Conservation (phyloP, 2,113 vertebrate genomes). For the Nannobrachium achirus region DNA sequence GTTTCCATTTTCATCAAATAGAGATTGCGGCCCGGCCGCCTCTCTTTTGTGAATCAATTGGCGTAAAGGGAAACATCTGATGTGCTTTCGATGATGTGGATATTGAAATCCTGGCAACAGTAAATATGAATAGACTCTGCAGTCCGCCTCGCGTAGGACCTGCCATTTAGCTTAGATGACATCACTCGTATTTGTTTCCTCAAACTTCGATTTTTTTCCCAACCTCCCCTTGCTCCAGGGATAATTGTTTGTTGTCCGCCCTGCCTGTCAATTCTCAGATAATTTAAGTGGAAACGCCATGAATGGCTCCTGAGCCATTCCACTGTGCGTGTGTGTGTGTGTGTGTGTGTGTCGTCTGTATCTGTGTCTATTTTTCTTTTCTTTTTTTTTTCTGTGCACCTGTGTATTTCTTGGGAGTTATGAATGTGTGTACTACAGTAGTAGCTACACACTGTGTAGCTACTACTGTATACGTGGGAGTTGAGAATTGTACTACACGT, state of each 20-base stretch:
- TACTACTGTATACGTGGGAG: slow-evolving; percentile 60
- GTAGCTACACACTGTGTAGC: slow-evolving; percentile 61
- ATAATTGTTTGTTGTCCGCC: slow-evolving; percentile 80
- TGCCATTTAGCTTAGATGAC: slow-evolving; percentile 76
- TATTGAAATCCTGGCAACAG: slow-evolving; percentile 61
- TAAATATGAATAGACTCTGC: slow-evolving; percentile 70
- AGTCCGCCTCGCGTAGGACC: slow-evolving; percentile 63
- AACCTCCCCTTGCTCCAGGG: slow-evolving; percentile 26
- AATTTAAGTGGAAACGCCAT: slow-evolving; percentile 62
- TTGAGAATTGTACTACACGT: slow-evolving; percentile 65
- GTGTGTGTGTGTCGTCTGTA: neutral
- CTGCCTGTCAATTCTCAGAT: slow-evolving; percentile 76
- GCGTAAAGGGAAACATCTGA: slow-evolving; percentile 58
- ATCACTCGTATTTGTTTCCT: slow-evolving; percentile 71
- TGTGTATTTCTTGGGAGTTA: slow-evolving; percentile 31
- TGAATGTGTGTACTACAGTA: no score
- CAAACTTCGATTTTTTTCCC: slow-evolving; percentile 65
- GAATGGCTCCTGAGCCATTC: slow-evolving; percentile 17
- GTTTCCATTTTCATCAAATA: slow-evolving; percentile 53
- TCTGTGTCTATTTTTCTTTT: no score
- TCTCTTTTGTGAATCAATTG: slow-evolving; percentile 53
- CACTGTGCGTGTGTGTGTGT: slow-evolving; percentile 10
- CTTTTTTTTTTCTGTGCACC: no score
- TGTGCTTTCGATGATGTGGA: slow-evolving; percentile 63
- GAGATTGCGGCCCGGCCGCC: slow-evolving; percentile 37